Evolutionary conservation across 2,797 vertebrate genomes (phyloP).

Genomic region (Typhlichthys subterraneus): DNA sequence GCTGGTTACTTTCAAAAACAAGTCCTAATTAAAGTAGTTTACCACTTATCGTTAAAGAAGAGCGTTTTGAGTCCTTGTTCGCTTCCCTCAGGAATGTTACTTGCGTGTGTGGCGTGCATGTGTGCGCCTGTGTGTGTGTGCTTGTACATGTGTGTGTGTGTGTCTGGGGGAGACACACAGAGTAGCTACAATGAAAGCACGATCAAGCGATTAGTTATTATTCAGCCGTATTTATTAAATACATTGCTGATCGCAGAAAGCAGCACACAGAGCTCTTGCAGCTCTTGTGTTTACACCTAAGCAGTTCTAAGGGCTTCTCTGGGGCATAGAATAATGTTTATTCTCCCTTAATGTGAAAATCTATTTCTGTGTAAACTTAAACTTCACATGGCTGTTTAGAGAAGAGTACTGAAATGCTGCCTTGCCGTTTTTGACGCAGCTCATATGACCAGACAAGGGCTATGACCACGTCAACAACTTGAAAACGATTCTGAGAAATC

Average conservation of each 20-base stretch:
- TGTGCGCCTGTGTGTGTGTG: not conserved
- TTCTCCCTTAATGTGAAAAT: slow-evolving; percentile 51
- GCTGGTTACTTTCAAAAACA: slow-evolving; percentile 54
- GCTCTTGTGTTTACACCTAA: slow-evolving; percentile 39
- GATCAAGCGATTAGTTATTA: slow-evolving; percentile 77
- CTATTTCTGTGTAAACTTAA: slow-evolving; percentile 46
- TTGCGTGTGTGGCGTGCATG: too few relatives aligned
- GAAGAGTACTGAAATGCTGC: slow-evolving; percentile 15
- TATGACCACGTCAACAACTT: slow-evolving; percentile 35
- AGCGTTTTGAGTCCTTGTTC: slow-evolving; percentile 59
- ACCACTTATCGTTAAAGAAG: slow-evolving; percentile 67
- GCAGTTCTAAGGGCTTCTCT: slow-evolving; percentile 45
- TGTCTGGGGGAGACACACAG: slow-evolving; percentile 32
- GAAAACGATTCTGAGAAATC: slow-evolving; percentile 28
- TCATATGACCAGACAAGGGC: slow-evolving; percentile 19
- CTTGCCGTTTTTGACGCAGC: slow-evolving; percentile 39
- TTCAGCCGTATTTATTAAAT: slow-evolving; percentile 71
- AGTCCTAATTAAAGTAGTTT: slow-evolving; percentile 68
- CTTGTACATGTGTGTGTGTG: too few relatives aligned
- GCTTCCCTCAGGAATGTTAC: slow-evolving; percentile 59
- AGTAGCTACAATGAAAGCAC: slow-evolving; percentile 69
- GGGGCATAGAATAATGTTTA: slow-evolving; percentile 49
- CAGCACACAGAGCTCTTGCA: slow-evolving; percentile 51
- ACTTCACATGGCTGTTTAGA: slow-evolving; percentile 18
- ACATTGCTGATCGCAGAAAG: slow-evolving; percentile 68